Base-by-base conservation (phyloP, 53 echinoderm and acorn worm genomes). In the Holothuria scabra region DNA sequence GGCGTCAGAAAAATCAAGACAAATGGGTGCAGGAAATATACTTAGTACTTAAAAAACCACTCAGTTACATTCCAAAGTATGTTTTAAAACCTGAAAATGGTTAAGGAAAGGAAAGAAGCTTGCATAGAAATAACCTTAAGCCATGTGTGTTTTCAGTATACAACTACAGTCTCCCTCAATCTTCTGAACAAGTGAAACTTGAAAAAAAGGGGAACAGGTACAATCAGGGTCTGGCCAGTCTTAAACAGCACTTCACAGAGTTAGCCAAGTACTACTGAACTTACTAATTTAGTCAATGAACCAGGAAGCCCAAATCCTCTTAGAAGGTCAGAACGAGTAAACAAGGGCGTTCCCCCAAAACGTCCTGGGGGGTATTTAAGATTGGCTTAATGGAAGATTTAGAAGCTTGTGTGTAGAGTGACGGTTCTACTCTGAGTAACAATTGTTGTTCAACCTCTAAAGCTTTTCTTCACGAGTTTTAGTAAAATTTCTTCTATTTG, bases 41-140 rank as follows among this genome's bases (percentile, higher is more conserved):
- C 23, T 19, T 78, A 13, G 57, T 78, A 24, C 28, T 56, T 0
- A 58, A 32, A 22, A 25, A 56, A 18, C 79, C 79, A 1, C 38
- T 56, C 46, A 20, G 46, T 19, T 3, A 78, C 26, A 28, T 55
- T 49, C 79, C 79, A 46, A 58, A 37, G 28, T 70, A 70, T n/a
- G 16, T 33, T 33, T 16, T 70, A 1, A 70, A 70, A 12, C 71
- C 71, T 18, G 71, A 70, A 37, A 38, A 35, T 31, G 71, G 71
- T 25, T 16, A 10, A 35, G 71, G 71, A 3, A 0, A 24, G 4
- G 24, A 48, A 26, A 49, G 79, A 28, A 78, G 57, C 22, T 4
- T 78, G 22, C 78, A 76, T 28, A 23, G 78, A 30, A 76, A 76
- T 35, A 22, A 76, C 2, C 28, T 76, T 14, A 76, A 76, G 55